Evolutionary conservation across 2,888 invertebrate species (phyloP).

Genomic region (Netelia melanura): DNA sequence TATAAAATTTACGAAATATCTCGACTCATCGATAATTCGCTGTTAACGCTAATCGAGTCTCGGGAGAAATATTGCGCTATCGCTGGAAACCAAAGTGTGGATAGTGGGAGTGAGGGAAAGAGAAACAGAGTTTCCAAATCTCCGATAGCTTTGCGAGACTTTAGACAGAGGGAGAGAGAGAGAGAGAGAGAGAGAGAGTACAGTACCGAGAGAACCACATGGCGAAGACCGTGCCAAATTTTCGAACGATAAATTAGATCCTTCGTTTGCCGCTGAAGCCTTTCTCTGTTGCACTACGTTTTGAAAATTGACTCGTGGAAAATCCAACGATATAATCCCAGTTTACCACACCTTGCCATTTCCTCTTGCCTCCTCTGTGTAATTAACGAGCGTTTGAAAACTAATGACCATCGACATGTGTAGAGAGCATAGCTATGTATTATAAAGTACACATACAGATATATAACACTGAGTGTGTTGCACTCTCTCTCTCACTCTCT

Average conservation of each 20-base stretch:
- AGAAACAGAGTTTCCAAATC: neutral
- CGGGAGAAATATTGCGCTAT: conserved; percentile 28
- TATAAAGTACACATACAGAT: neutral
- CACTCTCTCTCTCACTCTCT: conserved; percentile 5
- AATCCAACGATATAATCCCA: conserved; percentile 31
- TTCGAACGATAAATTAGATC: conserved; percentile 35
- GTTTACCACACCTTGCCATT: neutral
- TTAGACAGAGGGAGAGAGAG: neutral
- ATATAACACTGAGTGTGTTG: neutral
- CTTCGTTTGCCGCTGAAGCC: conserved; percentile 16
- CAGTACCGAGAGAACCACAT: neutral
- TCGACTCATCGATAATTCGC: conserved; percentile 19
- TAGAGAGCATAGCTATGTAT: conserved; percentile 2
- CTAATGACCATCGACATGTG: conserved; percentile 56
- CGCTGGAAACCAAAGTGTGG: neutral
- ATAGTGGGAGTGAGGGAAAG: neutral
- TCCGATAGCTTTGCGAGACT: neutral
- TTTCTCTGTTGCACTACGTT: conserved; percentile 16
- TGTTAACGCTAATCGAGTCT: conserved; percentile 15
- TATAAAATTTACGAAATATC: neutral
- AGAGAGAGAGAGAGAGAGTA: neutral
- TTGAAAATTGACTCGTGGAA: conserved; percentile 51
- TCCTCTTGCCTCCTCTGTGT: neutral
- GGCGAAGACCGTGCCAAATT: conserved; percentile 25
- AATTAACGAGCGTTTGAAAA: conserved; percentile 54